phyloP scores from a whole-genome alignment of 2,113 vertebrate species.

The Laticauda colubrina region DNA sequence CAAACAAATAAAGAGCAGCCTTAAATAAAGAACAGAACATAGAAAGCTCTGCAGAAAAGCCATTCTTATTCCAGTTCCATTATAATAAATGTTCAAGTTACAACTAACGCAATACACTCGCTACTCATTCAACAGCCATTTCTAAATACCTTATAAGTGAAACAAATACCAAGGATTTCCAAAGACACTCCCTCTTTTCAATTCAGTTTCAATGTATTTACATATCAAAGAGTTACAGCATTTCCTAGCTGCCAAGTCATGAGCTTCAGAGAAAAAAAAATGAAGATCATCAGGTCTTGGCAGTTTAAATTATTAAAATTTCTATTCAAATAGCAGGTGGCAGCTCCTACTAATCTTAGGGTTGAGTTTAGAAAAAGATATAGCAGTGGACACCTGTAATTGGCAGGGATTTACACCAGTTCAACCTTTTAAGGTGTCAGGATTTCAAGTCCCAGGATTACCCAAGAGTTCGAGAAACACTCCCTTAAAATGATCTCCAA shows the following conservation, averaged over 20 bases:
- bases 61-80: background rate
- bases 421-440: background rate
- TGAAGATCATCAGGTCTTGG: background rate
- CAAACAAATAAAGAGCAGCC: conserved; percentile 8
- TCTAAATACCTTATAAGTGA: conserved; percentile 20
- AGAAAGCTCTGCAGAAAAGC: background rate
- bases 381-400: background rate
- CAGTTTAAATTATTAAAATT: background rate
- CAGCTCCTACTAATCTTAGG: background rate
- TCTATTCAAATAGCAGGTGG: background rate
- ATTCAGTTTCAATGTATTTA: conserved; percentile 61
- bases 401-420: background rate
- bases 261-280: background rate
- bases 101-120: background rate
- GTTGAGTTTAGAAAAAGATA: background rate
- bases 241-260: conserved; percentile 6
- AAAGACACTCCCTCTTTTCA: conserved; percentile 57
- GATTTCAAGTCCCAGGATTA: background rate
- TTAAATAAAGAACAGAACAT: background rate
- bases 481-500: background rate
- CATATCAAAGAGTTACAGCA: conserved; percentile 41
- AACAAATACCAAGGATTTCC: conserved; percentile 44
- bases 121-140: conserved; percentile 11
- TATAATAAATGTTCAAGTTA: background rate
- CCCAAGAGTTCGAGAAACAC: background rate